Conservation (phyloP, 2,113 vertebrate species). For the Ranitomeya variabilis region DNA sequence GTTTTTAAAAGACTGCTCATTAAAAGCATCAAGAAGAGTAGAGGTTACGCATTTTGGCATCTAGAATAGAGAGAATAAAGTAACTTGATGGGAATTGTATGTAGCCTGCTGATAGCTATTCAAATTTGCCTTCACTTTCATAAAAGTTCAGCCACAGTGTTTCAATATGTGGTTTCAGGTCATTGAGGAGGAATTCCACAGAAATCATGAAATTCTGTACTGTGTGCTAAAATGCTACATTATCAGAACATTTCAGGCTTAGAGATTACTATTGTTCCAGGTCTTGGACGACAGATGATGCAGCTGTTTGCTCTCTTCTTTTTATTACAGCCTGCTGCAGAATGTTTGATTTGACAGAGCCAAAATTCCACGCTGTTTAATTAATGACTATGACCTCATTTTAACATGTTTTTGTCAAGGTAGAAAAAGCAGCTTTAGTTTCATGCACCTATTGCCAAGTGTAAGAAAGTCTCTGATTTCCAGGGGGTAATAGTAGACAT, state of each 20-base stretch:
- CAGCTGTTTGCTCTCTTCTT: slow-evolving; percentile 55
- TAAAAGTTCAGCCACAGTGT: slow-evolving; percentile 51
- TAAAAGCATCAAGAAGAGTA: background rate
- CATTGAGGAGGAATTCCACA: slow-evolving; percentile 48
- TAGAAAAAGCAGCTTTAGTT: slow-evolving; percentile 22
- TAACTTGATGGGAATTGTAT: background rate
- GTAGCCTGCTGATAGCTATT: slow-evolving; percentile 41
- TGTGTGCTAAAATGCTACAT: slow-evolving; percentile 55
- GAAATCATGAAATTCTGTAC: slow-evolving; percentile 50
- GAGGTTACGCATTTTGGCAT: background rate
- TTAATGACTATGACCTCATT: slow-evolving; percentile 53
- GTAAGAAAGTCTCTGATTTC: background rate
- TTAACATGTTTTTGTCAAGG: slow-evolving; percentile 49
- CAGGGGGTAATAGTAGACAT: slow-evolving; percentile 18
- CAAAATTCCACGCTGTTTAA: slow-evolving; percentile 52
- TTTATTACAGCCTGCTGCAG: slow-evolving; percentile 42
- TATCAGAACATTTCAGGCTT: slow-evolving; percentile 43
- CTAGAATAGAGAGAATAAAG: background rate
- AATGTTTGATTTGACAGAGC: slow-evolving; percentile 48
- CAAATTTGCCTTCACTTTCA: slow-evolving; percentile 45
- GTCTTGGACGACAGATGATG: slow-evolving; percentile 50
- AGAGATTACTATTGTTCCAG: slow-evolving; percentile 50
- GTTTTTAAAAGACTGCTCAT: background rate
- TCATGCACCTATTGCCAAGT: slow-evolving; percentile 41
- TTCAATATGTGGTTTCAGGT: slow-evolving; percentile 59